phyloP scores from a whole-genome alignment of 2,797 vertebrate species.

The Gymnoscopelus microlampas region DNA sequence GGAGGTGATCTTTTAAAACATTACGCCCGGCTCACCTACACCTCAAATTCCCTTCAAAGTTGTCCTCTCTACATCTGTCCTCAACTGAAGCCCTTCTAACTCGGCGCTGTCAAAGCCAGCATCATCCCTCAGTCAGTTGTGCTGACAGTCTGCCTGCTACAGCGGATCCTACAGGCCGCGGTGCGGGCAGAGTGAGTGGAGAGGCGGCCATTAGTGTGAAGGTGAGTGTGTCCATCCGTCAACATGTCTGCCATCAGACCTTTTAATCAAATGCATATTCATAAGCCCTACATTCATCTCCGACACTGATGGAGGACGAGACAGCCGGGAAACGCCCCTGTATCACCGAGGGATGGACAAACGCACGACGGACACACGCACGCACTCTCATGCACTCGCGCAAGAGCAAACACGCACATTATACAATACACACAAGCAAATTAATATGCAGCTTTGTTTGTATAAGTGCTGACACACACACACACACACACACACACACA shows the following conservation, averaged over 20 bases:
- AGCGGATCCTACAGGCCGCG: background rate
- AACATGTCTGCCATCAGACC: background rate
- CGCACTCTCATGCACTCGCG: background rate
- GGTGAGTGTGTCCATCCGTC: conserved; percentile 21
- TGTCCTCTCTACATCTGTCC: too few relatives aligned
- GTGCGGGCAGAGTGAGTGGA: background rate
- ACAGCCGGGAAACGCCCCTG: conserved; percentile 5
- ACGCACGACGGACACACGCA: background rate
- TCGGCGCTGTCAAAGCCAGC: background rate
- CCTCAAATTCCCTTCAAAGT: too few relatives aligned
- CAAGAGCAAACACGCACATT: too few relatives aligned
- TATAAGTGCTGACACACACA: too few relatives aligned
- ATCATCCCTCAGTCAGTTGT: background rate
- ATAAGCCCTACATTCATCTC: conserved; percentile 48
- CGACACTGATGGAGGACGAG: conserved; percentile 25
- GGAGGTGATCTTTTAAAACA: too few relatives aligned
- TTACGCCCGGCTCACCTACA: too few relatives aligned
- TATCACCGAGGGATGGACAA: background rate
- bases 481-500: too few relatives aligned
- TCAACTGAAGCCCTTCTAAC: background rate
- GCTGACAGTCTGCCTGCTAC: background rate
- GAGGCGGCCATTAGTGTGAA: background rate
- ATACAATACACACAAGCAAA: too few relatives aligned
- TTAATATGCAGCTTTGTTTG: too few relatives aligned
- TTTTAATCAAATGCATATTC: conserved; percentile 52